Evolutionary conservation across 2,888 invertebrate genomes (phyloP), one percentile per base, ranked within the genome.

Genomic region (Diaperis boleti): DNA sequence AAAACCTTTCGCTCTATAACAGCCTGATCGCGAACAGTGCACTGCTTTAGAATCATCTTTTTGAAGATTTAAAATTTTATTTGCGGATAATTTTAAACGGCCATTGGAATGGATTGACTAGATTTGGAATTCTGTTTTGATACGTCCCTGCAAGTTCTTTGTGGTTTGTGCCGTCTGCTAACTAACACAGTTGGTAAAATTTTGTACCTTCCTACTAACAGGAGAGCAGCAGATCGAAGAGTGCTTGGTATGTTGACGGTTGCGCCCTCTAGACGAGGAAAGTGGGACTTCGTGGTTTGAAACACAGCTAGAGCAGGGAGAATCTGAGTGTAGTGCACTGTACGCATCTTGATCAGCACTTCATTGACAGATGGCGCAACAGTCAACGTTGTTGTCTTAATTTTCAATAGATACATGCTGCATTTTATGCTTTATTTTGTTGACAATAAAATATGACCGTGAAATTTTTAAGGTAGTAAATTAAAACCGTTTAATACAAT

Each of bases 101-200:
- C 17, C 13, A 29, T 15, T 14, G 29, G 10, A 18, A 42, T 39
- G 31, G 41, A 54, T 54, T 54, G 42, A 41, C 42, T 13, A 41
- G 41, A 54, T 49, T 59, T 59, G 39, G 44, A 49, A 49, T 59
- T 59, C 20, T 33, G 33, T 49, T 59, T 59, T 59, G 47, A 59
- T 39, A 49, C 44, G 56, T 59, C 39, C 59, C 59, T 54, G 56
- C 44, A 56, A 56, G 55, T 64, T 59, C 62, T 62, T 59, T 59
- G 64, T 64, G 60, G 64, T 60, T 63, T 64, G 44, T 37, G 49
- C 45, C 59, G 37, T 59, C 59, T 64, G 64, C 56, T 50, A 55
- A 60, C 64, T 59, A 64, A 59, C 56, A 55, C 64, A 65, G 65
- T 65, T 65, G 57, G 62, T 65, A 65, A 65, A 65, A 65, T 65